Percentiles rank a stretch among this genome's conserved stretches.
These are phyloP conservation scores for Intellagama lesueurii DNA, from an alignment of 2,797 vertebrate genomes.

Conservation along the genomic window DNA sequence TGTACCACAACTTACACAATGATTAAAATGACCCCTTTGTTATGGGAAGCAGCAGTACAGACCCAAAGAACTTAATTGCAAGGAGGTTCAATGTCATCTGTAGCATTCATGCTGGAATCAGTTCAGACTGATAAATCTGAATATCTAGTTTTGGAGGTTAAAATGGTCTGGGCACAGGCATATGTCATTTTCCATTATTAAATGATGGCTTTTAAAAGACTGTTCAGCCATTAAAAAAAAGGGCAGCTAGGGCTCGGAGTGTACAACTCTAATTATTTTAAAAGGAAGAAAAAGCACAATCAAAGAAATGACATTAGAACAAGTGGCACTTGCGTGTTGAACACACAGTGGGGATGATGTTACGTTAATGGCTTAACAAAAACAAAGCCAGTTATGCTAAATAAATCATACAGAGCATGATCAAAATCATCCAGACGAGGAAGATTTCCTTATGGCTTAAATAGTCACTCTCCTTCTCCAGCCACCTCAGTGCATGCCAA, in stretches of 20 bases:
- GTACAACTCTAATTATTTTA: slow-evolving; percentile 39
- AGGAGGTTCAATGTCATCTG: slow-evolving; percentile 75
- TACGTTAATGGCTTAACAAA: slow-evolving; percentile 1
- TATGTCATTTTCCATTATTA: slow-evolving; percentile 54
- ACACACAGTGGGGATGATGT: slow-evolving; percentile 21
- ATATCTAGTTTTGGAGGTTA: slow-evolving; percentile 61
- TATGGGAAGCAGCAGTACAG: slow-evolving; percentile 69
- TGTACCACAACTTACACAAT: slow-evolving; percentile 74
- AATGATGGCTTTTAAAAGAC: slow-evolving; percentile 35
- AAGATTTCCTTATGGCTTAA: background rate
- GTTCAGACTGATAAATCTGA: slow-evolving; percentile 57
- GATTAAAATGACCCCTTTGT: slow-evolving; percentile 82
- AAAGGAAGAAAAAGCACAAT: slow-evolving; percentile 46
- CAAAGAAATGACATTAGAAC: background rate
- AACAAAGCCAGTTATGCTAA: background rate
- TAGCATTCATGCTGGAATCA: slow-evolving; percentile 65
- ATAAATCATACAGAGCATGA: background rate
- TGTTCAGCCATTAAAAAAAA: slow-evolving; percentile 55
- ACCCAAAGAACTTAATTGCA: slow-evolving; percentile 76
- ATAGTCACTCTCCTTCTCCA: background rate
- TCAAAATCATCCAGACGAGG: background rate
- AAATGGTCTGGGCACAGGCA: slow-evolving; percentile 51
- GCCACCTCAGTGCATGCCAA: background rate
- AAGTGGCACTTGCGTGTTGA: slow-evolving; percentile 39
- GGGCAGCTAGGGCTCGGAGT: slow-evolving; percentile 15